Conservation (phyloP, 2,888 invertebrate species). For the Heterodera filipjevi region DNA sequence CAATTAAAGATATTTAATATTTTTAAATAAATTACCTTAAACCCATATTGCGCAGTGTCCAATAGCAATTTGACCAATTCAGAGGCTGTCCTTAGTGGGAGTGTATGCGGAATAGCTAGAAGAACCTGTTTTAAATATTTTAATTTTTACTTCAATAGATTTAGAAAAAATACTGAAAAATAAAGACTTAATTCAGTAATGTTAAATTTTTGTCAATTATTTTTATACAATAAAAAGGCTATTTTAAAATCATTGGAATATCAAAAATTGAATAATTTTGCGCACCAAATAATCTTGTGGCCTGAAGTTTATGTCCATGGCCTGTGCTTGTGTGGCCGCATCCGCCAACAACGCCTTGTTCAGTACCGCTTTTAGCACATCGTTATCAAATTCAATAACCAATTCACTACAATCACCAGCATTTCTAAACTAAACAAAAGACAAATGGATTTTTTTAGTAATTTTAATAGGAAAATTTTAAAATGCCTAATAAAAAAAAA, state of each 20-base stretch:
- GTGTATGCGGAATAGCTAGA: slow-evolving; percentile 60
- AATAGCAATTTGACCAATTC: slow-evolving; percentile 65
- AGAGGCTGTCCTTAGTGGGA: slow-evolving; percentile 53
- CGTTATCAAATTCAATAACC: background rate
- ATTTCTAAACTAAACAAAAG: background rate
- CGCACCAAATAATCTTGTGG: slow-evolving; percentile 20
- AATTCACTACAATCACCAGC: background rate
- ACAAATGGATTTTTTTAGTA: background rate
- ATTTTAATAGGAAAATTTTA: background rate
- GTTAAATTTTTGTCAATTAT: too few relatives aligned
- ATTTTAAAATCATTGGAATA: too few relatives aligned
- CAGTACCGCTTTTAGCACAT: background rate
- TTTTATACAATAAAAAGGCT: too few relatives aligned
- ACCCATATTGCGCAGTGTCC: slow-evolving; percentile 35
- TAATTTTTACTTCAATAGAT: background rate
- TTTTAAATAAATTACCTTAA: slow-evolving; percentile 22
- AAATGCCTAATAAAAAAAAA: too few relatives aligned
- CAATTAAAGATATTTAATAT: too few relatives aligned
- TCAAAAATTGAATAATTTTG: too few relatives aligned
- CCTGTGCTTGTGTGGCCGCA: slow-evolving; percentile 14
- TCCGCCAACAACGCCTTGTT: background rate
- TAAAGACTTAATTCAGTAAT: too few relatives aligned
- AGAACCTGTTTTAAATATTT: slow-evolving; percentile 48
- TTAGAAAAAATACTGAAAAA: too few relatives aligned
- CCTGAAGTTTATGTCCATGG: slow-evolving; percentile 28